phyloP scores from a whole-genome alignment of 37 sponge, comb jelly and placozoan species.

The Halisarca cf. caerulea region DNA sequence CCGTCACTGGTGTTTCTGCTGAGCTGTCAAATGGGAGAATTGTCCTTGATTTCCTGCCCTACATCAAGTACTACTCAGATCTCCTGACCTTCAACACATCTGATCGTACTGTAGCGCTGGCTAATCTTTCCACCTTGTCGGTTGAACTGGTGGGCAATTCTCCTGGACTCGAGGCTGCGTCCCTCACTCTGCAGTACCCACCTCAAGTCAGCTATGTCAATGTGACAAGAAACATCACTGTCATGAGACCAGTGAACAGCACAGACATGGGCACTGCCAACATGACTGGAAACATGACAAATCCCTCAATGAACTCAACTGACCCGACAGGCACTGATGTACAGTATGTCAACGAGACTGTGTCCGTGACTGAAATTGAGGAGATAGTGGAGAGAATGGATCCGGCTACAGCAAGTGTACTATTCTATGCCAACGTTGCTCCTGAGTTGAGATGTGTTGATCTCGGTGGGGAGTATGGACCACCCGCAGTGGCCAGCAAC shows the following conservation, averaged over 20 bases:
- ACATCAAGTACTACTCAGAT: not conserved
- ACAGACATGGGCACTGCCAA: not conserved
- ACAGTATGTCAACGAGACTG: not conserved
- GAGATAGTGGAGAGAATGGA: not conserved
- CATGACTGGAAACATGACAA: not conserved
- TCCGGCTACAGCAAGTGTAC: not conserved
- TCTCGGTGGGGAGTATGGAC: conserved; percentile 22
- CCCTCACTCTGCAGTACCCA: conserved; percentile 3
- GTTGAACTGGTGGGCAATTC: conserved; percentile 27
- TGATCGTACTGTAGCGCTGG: not conserved
- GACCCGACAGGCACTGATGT: not conserved
- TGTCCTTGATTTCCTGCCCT: not conserved
- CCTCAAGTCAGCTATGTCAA: not conserved
- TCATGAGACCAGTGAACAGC: not conserved
- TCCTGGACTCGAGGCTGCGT: not conserved
- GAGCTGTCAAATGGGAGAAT: not conserved
- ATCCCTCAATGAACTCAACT: not conserved
- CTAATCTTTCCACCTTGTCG: not conserved
- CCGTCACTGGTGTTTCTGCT: conserved; percentile 8
- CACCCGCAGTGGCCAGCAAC: not conserved
- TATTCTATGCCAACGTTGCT: conserved; percentile 43
- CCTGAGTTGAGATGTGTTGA: conserved; percentile 64
- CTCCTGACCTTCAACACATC: not conserved
- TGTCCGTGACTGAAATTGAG: not conserved
- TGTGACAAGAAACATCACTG: conserved; percentile 12